These are phyloP conservation scores for Octodonta nipae DNA, from an alignment of 2,888 invertebrate genomes.

Conservation along the genomic window DNA sequence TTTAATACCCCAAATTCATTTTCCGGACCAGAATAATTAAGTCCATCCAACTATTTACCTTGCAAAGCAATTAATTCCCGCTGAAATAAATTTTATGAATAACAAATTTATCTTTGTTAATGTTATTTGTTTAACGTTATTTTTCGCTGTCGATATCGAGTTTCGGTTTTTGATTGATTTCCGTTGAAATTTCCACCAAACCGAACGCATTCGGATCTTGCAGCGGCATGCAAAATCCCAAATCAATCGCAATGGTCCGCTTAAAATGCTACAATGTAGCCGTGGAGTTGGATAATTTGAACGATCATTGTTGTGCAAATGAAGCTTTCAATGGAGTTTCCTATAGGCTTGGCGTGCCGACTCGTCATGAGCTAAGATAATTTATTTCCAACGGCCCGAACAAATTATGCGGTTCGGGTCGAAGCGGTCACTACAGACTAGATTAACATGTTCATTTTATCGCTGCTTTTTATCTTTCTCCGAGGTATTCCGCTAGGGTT, in stretches of 20 bases:
- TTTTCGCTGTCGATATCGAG: no score
- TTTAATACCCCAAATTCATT: no score
- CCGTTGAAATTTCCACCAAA: no score
- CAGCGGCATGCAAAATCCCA: constrained; percentile 18
- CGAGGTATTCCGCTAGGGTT: constrained; percentile 1
- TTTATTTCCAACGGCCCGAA: constrained; percentile 1
- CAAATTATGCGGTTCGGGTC: no score
- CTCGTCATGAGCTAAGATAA: constrained; percentile 1
- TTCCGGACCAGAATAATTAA: no score
- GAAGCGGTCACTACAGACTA: constrained; percentile 3
- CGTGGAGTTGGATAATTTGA: constrained; percentile 27
- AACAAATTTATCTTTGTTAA: no score
- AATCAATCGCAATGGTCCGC: constrained; percentile 17
- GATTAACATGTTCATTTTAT: constrained; percentile 15
- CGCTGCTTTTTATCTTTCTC: constrained; percentile 10
- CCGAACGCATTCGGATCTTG: no score
- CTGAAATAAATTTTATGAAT: no score
- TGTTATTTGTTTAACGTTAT: not conserved
- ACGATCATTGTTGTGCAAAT: constrained; percentile 35
- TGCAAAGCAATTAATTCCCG: no score
- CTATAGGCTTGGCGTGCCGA: constrained; percentile 7
- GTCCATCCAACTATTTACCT: no score
- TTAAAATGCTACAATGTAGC: not conserved
- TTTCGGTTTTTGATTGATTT: no score
- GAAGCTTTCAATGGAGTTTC: constrained; percentile 33